These are phyloP conservation scores for Patella pellucida DNA, from an alignment of 2,888 invertebrate genomes.

Conservation along the genomic window DNA sequence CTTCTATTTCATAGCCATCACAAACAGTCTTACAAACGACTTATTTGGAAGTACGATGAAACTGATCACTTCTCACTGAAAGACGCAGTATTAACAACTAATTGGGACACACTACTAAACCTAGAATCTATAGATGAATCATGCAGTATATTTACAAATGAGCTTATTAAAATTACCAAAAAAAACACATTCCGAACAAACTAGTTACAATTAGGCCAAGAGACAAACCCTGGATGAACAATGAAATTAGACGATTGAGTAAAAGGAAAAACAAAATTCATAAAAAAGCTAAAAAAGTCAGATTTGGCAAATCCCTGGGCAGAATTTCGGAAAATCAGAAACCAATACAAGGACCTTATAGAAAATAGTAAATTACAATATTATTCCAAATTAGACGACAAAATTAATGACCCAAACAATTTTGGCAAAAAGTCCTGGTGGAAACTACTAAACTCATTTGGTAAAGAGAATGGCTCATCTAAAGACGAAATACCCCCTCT, in stretches of 20 bases:
- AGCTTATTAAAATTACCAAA: neutral
- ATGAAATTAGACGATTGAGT: neutral
- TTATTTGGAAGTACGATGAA: neutral
- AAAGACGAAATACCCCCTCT: too few relatives aligned
- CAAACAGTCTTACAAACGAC: neutral
- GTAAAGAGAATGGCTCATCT: neutral
- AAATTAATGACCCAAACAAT: neutral
- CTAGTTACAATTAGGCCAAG: constrained; percentile 3
- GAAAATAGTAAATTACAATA: too few relatives aligned
- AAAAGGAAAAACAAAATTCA: constrained; percentile 1
- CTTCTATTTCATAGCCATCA: neutral
- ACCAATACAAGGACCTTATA: neutral
- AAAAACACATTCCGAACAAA: neutral
- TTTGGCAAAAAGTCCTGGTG: constrained; percentile 10
- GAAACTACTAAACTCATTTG: too few relatives aligned
- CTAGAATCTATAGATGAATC: neutral
- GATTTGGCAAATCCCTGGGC: neutral
- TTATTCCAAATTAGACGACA: too few relatives aligned
- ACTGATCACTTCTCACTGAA: neutral
- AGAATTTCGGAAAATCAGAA: constrained; percentile 5
- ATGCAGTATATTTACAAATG: neutral
- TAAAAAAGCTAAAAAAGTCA: constrained; percentile 1
- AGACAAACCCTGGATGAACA: constrained; percentile 1
- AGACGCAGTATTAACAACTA: neutral
- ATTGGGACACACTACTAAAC: neutral